Evolutionary conservation across 2,113 vertebrate genomes (phyloP), one percentile per base, ranked within the genome.

Genomic region (Damaliscus lunatus): DNA sequence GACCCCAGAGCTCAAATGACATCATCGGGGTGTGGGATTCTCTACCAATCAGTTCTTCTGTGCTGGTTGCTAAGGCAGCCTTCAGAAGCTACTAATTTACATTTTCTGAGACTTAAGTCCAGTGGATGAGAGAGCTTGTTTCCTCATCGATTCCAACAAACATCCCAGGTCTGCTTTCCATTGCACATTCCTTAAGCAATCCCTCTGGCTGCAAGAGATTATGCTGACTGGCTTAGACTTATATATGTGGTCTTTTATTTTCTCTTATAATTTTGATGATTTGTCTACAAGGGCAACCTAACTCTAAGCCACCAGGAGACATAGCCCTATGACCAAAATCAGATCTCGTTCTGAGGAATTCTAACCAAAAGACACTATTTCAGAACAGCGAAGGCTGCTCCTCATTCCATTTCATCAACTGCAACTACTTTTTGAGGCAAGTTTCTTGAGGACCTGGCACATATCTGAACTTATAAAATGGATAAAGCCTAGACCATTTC

Each of bases 401-500:
- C 46, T 85, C 50, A 91, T 90, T 90, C n/a, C 3, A 29, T 64
- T 92, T 88, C 36, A 67, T 88, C 48, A 78, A 92, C 23, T 55
- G 33, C 19, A 53, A 74, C 36, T 19, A 84, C 40, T 59, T 81
- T 88, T 59, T 14, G 15, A 78, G 46, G 10, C 8, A 88, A 87
- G 13, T 81, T 62, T 90, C 62, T 95, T 48, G 52, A 91, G 64
- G 9, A 46, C 13, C 81, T 95, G 57, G 11, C 60, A 81, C 40
- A 27, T 46, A 81, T 46, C 13, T 95, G 40, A 96, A 74, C 19
- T 91, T 50, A 57, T 19, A 67, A 67, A 91, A 59, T 91, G 27
- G 74, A 85, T 55, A 77, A 96, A 95, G n/a, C 11, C n/a, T 90
- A 94, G 62, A 92, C 27, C 19, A 53, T 71, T 96, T 95, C 74